Evolutionary conservation across 2,888 invertebrate species (phyloP), one percentile per base, ranked within the genome.

Genomic region (Acleris emargana): DNA sequence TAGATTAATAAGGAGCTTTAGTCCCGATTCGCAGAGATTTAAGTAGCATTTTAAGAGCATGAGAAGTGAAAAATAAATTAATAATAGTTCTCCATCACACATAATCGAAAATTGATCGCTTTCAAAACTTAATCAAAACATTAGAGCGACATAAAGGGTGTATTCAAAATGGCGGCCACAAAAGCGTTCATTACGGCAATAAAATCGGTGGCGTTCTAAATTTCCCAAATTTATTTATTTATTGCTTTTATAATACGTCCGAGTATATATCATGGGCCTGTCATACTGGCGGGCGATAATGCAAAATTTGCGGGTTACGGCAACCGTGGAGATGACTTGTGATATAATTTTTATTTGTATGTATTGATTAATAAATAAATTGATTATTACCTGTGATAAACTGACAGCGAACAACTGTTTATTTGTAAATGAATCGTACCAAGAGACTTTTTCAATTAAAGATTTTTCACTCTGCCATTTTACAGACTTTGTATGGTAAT

Each of bases 221-320:
- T 91, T 89, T 83, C 80, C 81, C 81, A 84, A 85, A 89, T 89
- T 88, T 89, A 92, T 91, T 89, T 91, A 91, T 92, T 91, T 91
- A 91, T 89, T 87, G 88, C 91, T 88, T 90, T 91, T 90, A 91
- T 92, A 90, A 91, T 91, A 89, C 88, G 86, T 86, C 86, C 83
- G 88, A 84, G 85, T 89, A 90, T 91, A 91, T 92, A 91, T 92
- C 91, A 92, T 83, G 71, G 76, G 77, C 73, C 88, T 92, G 92
- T 91, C 92, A 88, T 87, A 88, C 84, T 82, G 82, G 83, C 82
- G 83, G 82, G 88, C 89, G 91, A 91, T 92, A 92, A 92, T 92
- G 90, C 90, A 88, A 86, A 90, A 91, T 90, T 89, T 88, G 83
- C 72, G 81, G 81, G 71, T 73, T 74, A 68, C 20, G 68, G 74